Base-by-base conservation (phyloP, 2,797 vertebrate species). In the Hafferia zeledoni region DNA sequence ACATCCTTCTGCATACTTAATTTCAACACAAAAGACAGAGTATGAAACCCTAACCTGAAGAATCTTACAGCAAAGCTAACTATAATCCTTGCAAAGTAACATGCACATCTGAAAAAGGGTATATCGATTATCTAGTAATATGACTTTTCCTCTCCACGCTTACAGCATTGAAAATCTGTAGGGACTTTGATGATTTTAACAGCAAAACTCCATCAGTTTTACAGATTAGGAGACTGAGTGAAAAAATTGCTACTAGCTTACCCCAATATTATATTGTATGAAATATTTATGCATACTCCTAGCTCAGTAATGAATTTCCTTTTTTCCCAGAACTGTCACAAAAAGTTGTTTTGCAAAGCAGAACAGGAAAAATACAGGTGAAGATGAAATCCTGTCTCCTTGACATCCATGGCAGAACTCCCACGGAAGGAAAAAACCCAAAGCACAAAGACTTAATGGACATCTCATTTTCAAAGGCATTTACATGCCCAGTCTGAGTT, bases 401-500 rank as follows among this genome's bases (percentile, higher is more conserved):
- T 83, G 68, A 86, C 47, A 84, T 25, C 33, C 31, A 31, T 15
- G 47, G 67, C 60, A 84, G 86, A 92, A 70, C 35, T 84, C 77
- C 56, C n/a, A 85, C 59, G 69, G 74, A 79, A 90, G 39, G 25
- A 69, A 93, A 93, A 93, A 90, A 63, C 24, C 28, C 27, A 53
- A 94, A 89, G 31, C 56, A 84, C 30, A 60, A 41, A 63, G n/a
- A 60, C 74, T 33, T 79, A 94, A 89, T 6, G 17, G 89, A 35
- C 64, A 84, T 72, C 52, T 80, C n/a, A 55, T 76, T 86, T 89
- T 68, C 80, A 88, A 85, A 69, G 57, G 39, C 65, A 94, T 81
- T 88, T 87, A 83, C 17, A 68, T 33, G 47, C 30, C 63, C 60
- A 63, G 56, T 16, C 37, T 47, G 50, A 47, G 22, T 55, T 55